These are phyloP conservation scores for Anser cygnoides DNA, from an alignment of 2,113 vertebrate genomes.

Conservation along the genomic window DNA sequence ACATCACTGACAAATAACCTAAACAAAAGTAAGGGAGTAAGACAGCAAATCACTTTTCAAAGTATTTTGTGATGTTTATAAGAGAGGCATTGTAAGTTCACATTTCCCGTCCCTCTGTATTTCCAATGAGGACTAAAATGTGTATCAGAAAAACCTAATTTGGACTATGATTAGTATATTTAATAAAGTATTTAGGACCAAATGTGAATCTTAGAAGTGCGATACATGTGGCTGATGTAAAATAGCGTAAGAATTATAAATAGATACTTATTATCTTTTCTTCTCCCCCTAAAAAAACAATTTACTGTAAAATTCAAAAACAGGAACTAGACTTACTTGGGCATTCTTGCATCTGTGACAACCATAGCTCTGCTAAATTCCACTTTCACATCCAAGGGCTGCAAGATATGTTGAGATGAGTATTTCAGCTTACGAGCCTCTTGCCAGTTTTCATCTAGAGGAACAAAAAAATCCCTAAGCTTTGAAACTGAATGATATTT, in stretches of 20 bases:
- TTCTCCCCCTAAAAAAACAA: neutral
- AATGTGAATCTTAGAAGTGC: too few species aligned
- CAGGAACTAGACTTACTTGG: constrained; percentile 80
- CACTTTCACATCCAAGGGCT: constrained; percentile 91
- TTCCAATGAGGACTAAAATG: neutral
- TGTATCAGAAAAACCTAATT: neutral
- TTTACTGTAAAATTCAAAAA: neutral
- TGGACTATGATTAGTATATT: neutral
- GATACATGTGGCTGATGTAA: fast-evolving
- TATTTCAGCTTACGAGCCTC: constrained; percentile 84
- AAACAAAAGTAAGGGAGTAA: neutral
- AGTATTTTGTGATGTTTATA: neutral
- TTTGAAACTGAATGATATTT: neutral
- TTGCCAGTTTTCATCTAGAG: constrained; percentile 91
- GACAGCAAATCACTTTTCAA: neutral
- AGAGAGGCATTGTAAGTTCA: neutral
- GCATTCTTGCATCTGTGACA: constrained; percentile 93
- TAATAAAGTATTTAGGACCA: neutral
- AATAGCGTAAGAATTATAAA: neutral
- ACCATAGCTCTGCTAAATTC: constrained; percentile 94
- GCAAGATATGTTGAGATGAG: constrained; percentile 90
- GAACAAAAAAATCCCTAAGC: neutral
- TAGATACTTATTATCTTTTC: neutral
- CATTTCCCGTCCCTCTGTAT: neutral
- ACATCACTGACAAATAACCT: neutral